phyloP scores from a whole-genome alignment of 2,888 invertebrate species.

The Folsomia manolachei region DNA sequence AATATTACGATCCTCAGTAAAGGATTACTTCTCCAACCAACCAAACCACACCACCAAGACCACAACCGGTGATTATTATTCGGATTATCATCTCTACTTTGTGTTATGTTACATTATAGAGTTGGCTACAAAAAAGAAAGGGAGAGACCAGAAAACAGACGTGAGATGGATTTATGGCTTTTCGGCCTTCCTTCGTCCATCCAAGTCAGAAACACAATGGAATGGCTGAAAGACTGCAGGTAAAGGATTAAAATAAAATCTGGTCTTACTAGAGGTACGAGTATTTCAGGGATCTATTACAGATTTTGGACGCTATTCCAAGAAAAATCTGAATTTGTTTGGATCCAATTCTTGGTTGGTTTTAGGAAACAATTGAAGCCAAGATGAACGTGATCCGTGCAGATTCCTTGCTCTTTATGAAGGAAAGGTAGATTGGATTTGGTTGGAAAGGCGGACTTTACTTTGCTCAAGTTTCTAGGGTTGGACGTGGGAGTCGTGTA shows the following conservation, averaged over 20 bases:
- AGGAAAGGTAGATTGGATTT: background rate
- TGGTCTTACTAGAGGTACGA: no score
- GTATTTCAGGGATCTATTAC: background rate
- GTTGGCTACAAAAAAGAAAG: no score
- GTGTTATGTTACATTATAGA: no score
- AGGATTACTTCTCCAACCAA: no score
- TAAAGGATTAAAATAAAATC: background rate
- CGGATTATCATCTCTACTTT: background rate
- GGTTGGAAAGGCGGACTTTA: background rate
- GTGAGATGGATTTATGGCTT: slow-evolving; percentile 1
- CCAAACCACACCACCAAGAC: background rate
- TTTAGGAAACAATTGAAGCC: no score
- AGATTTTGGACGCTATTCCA: background rate
- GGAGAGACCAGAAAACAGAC: background rate
- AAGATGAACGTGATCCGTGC: background rate
- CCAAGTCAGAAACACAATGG: no score
- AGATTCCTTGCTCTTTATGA: background rate
- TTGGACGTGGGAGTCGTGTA: background rate
- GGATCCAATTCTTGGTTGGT: no score
- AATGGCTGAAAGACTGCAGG: no score
- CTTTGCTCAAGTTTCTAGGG: background rate
- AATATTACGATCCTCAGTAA: no score
- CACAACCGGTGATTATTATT: background rate
- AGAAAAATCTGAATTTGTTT: no score
- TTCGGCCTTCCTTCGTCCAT: background rate